Conservation (phyloP, 1,140 invertebrate species). For the Linepithema humile region DNA sequence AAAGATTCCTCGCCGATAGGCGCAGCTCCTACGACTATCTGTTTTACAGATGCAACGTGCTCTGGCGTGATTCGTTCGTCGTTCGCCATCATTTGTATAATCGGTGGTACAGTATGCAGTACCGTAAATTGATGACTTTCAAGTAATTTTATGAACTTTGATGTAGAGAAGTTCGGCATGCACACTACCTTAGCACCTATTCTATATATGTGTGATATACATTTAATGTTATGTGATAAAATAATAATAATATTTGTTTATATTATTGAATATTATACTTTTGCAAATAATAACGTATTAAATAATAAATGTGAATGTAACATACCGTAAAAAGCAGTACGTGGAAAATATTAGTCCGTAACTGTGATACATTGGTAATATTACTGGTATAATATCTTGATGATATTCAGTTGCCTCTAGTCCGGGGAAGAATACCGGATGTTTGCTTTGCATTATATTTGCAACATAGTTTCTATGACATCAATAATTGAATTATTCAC, state of each 20-base stretch:
- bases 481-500: neutral
- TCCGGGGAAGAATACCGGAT: neutral
- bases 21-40: conserved; percentile 89
- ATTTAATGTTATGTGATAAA: neutral
- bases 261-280: neutral
- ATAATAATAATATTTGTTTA: neutral
- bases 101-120: conserved; percentile 87
- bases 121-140: conserved; percentile 85
- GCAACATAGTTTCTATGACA: conserved; percentile 84
- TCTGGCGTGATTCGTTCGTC: conserved; percentile 86
- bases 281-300: neutral
- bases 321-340: conserved; percentile 83
- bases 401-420: conserved; percentile 77
- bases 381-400: conserved; percentile 86
- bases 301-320: neutral
- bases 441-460: conserved; percentile 80
- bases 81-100: conserved; percentile 88
- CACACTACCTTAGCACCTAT: conserved; percentile 88
- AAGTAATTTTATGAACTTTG: conserved; percentile 85
- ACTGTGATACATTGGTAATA: conserved; percentile 94
- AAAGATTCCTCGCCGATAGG: conserved; percentile 87
- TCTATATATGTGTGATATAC: conserved; percentile 37
- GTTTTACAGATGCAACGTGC: conserved; percentile 85
- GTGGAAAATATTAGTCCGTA: conserved; percentile 88
- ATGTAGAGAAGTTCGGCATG: conserved; percentile 88